Evolutionary conservation across 1,140 invertebrate species (phyloP), one percentile per base, ranked within the genome.

Genomic region (Drosophila oshimai): DNA sequence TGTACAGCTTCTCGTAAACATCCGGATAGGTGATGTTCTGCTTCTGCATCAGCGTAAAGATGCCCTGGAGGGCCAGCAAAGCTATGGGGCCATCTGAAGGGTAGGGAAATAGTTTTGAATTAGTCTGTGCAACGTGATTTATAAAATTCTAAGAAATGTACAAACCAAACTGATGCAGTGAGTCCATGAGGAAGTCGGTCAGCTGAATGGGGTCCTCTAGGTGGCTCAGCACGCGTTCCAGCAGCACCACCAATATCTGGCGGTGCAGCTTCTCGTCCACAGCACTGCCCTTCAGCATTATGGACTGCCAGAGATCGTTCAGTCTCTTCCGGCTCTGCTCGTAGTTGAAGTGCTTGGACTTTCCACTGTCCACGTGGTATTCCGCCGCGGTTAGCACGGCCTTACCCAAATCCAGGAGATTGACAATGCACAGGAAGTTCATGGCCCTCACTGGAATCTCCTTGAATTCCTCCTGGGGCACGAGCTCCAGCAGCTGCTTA

Each of bases 1-100:
- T 95, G 92, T 99, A 99, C 3, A 99, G 92, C 89, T 99, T 98
- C 45, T 94, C 94, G 90, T 98, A 99, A 86, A 99, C 97, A 91
- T 99, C 95, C 3, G 98, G 98, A 92, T 99, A 99, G 89, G 98
- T 96, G 91, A 99, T 94, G 92, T 99, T 98, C 90, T 98, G 95
- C 64, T 96, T 95, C 49, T 96, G 95, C 57, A 99, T 97, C 28
- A 99, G 92, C 34, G 95, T 94, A 89, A 98, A 98, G 10, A 99
- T 94, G 7, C 98, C 98, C 91, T 98, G 97, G n/a, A 99, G 92
- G 6, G 98, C 96, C 31, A 99, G 92, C 69, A 99, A 92, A 86
- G 96, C 95, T 39, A 97, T 94, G 1, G 96, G 94, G 17, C 98
- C 98, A 89, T 97, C 95, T 96, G 84, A 87, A 75, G 62, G 45